phyloP scores from a whole-genome alignment of 1,140 invertebrate species.

The Pentalonia nigronervosa region DNA sequence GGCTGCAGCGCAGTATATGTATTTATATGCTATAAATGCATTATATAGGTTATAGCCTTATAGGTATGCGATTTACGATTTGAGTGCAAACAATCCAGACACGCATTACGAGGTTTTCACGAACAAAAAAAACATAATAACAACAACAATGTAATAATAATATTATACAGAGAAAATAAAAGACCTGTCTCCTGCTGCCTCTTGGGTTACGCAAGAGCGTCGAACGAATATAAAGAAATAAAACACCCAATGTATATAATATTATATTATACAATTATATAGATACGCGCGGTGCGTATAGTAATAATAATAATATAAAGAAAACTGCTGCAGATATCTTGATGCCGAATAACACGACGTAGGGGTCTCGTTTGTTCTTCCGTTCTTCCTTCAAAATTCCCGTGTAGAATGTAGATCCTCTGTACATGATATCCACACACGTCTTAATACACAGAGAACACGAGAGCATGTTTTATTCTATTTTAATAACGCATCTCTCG shows the following conservation, averaged over 20 bases:
- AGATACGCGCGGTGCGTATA: not conserved
- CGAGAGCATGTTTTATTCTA: constrained; percentile 1
- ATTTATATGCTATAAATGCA: not conserved
- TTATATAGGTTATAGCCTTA: constrained; percentile 1
- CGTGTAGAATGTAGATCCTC: not conserved
- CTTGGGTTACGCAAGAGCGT: constrained; percentile 42
- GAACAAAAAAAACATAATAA: not conserved
- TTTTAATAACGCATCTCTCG: constrained; percentile 36
- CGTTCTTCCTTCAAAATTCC: not conserved
- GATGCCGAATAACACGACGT: not conserved
- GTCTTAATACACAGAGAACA: not conserved
- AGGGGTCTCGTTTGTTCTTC: not conserved
- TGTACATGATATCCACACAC: not conserved
- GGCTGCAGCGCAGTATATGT: not conserved
- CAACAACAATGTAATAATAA: not conserved
- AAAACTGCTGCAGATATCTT: not conserved
- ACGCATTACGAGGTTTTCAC: constrained; percentile 17
- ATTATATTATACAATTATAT: not conserved
- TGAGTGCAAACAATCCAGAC: constrained; percentile 37
- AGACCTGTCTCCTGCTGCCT: constrained; percentile 8
- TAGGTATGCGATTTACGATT: not conserved
- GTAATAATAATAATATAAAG: not conserved
- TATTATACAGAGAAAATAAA: constrained; percentile 14
- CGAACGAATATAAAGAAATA: constrained; percentile 42
- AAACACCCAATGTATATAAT: constrained; percentile 35